These are phyloP conservation scores for Sternarchorhynchus goeldii DNA, from an alignment of 2,797 vertebrate genomes.

Conservation along the genomic window DNA sequence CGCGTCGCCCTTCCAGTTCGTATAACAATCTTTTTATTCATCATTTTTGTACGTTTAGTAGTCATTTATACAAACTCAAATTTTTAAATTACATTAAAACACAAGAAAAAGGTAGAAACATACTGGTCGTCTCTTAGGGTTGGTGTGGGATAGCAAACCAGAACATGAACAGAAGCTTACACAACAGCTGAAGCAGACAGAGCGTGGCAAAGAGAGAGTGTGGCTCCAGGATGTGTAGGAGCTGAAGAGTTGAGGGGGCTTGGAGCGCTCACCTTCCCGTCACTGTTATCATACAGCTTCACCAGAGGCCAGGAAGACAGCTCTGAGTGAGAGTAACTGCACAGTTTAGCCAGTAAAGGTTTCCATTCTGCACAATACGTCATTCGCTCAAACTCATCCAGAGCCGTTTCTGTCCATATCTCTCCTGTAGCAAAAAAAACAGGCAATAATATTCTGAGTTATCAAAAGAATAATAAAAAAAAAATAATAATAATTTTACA, in stretches of 20 bases:
- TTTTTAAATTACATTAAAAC: too few species aligned
- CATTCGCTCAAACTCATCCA: constrained; percentile 84
- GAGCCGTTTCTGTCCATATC: constrained; percentile 79
- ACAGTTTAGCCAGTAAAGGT: constrained; percentile 84
- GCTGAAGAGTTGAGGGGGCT: background rate
- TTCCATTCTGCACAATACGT: constrained; percentile 83
- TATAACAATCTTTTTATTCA: too few species aligned
- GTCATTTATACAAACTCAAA: too few species aligned
- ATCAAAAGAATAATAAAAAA: too few species aligned
- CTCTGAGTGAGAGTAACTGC: constrained; percentile 83
- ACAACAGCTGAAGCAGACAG: background rate
- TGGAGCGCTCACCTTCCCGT: constrained; percentile 69
- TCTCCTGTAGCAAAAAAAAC: constrained; percentile 67
- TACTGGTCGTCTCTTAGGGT: too few species aligned
- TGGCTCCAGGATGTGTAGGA: background rate
- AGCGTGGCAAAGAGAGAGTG: background rate
- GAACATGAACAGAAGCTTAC: too few species aligned
- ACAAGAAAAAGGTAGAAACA: too few species aligned
- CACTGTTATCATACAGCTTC: constrained; percentile 73
- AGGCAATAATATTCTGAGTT: background rate
- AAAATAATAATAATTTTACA: background rate
- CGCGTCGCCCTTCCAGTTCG: too few species aligned
- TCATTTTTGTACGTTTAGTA: too few species aligned
- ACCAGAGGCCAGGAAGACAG: constrained; percentile 80
- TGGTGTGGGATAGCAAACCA: too few species aligned